A percentile compares a stretch with the other conserved stretches of the same genome.
phyloP scores from a whole-genome alignment of 2,888 invertebrate species.

The Tromatobia lineatoria region DNA sequence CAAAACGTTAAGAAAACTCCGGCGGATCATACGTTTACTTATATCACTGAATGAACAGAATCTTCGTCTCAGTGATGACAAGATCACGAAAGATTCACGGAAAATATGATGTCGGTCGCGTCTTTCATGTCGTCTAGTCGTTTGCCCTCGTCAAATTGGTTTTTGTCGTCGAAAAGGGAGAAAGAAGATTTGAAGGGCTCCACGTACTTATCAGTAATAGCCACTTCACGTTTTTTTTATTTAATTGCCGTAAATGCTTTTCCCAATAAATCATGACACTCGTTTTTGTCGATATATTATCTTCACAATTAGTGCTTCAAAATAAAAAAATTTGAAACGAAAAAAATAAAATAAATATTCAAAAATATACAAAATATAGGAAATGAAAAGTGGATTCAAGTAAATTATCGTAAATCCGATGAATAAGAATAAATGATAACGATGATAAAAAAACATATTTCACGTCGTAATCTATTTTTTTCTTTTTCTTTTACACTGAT shows the following conservation, averaged over 20 bases:
- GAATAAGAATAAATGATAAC: background rate
- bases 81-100: constrained; percentile 45
- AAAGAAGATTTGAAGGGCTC: constrained; percentile 44
- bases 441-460: too few relatives aligned
- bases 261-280: constrained; percentile 4
- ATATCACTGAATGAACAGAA: constrained; percentile 27
- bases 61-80: constrained; percentile 18
- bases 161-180: constrained; percentile 34
- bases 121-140: constrained; percentile 52
- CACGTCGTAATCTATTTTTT: too few relatives aligned
- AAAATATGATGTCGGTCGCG: constrained; percentile 46
- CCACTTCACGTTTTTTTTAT: constrained; percentile 29
- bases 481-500: too few relatives aligned
- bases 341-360: background rate
- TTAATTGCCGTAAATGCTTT: background rate
- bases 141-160: constrained; percentile 40
- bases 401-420: background rate
- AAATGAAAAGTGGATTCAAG: background rate
- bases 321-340: constrained; percentile 1
- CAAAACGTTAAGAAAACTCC: background rate
- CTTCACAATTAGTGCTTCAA: constrained; percentile 7
- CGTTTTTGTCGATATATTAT: constrained; percentile 3
- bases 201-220: constrained; percentile 13
- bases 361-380: background rate
- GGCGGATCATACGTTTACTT: constrained; percentile 22